A percentile compares a stretch with the other conserved stretches of the same genome.
Conservation (phyloP, 2,797 vertebrate genomes). For the Cacajao melanocephalus region DNA sequence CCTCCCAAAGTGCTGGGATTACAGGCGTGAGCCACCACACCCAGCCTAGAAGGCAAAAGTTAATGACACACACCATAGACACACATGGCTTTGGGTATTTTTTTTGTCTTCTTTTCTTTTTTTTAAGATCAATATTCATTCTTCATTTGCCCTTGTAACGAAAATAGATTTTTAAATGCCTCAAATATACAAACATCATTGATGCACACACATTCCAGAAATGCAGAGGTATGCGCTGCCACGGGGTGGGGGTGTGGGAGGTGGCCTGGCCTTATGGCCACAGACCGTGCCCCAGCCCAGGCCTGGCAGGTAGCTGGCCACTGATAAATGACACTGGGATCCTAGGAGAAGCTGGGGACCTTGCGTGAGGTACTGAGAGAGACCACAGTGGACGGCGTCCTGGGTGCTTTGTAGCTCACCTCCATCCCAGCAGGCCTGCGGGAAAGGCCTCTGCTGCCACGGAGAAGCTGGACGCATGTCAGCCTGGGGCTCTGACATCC, state of each 20-base stretch:
- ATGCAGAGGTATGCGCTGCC: conserved; percentile 63
- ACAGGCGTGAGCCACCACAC: no score
- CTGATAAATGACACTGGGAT: neutral
- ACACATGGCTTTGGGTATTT: neutral
- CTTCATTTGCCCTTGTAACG: conserved; percentile 54
- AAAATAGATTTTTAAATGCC: conserved; percentile 71
- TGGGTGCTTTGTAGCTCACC: rapidly evolving
- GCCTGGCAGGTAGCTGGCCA: neutral
- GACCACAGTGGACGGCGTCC: rapidly evolving
- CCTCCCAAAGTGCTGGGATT: no score
- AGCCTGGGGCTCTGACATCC: neutral
- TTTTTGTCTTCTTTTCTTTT: neutral
- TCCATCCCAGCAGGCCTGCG: neutral
- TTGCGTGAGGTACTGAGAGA: neutral
- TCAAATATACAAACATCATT: conserved; percentile 61
- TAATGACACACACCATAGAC: neutral
- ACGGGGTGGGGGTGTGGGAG: neutral
- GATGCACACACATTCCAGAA: conserved; percentile 16
- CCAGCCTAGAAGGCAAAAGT: neutral
- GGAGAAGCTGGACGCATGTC: rapidly evolving
- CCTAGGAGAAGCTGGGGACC: neutral
- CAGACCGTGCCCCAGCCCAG: neutral
- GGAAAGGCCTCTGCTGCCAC: neutral
- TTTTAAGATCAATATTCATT: conserved; percentile 39
- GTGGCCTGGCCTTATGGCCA: rapidly evolving